phyloP scores from a whole-genome alignment of 2,888 invertebrate species.

The Trissonchulus latispiculum region DNA sequence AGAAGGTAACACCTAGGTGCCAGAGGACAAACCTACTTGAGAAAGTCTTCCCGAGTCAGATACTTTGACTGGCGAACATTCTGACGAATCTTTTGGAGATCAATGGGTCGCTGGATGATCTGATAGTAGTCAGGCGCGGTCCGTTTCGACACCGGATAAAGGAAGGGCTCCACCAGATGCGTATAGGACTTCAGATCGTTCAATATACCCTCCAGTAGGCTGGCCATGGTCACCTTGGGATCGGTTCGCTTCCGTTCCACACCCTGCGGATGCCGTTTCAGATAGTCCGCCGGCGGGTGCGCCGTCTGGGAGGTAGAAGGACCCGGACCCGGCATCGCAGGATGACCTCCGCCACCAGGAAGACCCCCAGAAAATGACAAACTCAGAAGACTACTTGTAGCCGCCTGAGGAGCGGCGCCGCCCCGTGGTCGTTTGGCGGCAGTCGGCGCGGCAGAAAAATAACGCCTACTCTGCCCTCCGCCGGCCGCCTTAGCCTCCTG shows the following conservation, averaged over 20 bases:
- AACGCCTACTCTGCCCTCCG: too few relatives aligned
- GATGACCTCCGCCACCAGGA: too few relatives aligned
- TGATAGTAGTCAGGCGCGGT: conserved; percentile 85
- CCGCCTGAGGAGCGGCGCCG: too few relatives aligned
- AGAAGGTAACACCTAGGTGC: too few relatives aligned
- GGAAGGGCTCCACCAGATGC: conserved; percentile 37
- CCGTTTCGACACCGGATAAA: conserved; percentile 12
- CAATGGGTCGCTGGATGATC: conserved; percentile 86
- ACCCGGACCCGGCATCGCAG: background rate
- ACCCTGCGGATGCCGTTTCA: conserved; percentile 48
- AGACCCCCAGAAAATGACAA: background rate
- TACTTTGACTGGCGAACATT: conserved; percentile 58
- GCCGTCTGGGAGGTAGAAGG: background rate
- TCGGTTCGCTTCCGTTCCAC: conserved; percentile 85
- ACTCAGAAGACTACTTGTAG: too few relatives aligned
- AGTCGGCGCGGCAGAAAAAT: too few relatives aligned
- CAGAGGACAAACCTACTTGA: conserved; percentile 48
- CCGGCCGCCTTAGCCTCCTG: background rate
- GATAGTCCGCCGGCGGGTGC: background rate
- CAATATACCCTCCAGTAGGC: conserved; percentile 75
- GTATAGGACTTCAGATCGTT: conserved; percentile 50
- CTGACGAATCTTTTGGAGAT: conserved; percentile 86
- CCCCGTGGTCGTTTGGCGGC: too few relatives aligned
- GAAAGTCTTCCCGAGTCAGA: conserved; percentile 84
- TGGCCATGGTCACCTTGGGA: conserved; percentile 76